Conservation (phyloP, 2,888 invertebrate species). For the Elmis aenea region DNA sequence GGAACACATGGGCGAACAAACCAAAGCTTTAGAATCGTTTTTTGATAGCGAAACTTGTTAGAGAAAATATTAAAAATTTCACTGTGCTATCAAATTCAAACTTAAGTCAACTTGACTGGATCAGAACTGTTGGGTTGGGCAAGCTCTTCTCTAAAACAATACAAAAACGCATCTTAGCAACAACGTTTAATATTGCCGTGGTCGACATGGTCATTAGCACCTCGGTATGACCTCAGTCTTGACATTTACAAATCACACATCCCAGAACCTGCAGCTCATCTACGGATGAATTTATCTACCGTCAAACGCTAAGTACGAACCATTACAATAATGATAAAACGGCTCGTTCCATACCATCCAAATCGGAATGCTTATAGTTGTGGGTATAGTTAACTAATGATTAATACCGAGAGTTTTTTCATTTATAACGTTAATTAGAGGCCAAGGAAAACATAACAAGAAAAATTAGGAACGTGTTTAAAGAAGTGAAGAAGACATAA, state of each 20-base stretch:
- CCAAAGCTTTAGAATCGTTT: too few relatives aligned
- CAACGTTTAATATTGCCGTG: slow-evolving; percentile 17
- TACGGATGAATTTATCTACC: slow-evolving; percentile 39
- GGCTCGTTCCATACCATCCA: slow-evolving; percentile 25
- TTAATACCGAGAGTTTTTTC: slow-evolving; percentile 23
- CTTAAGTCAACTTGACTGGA: too few relatives aligned
- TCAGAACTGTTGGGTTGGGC: too few relatives aligned
- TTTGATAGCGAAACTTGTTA: too few relatives aligned
- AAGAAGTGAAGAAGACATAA: slow-evolving; percentile 10
- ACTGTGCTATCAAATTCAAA: too few relatives aligned
- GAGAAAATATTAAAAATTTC: too few relatives aligned
- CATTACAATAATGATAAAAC: slow-evolving; percentile 27
- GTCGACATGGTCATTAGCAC: slow-evolving; percentile 34
- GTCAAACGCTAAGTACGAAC: slow-evolving; percentile 30
- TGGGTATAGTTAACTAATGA: slow-evolving; percentile 23
- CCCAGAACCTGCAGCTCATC: slow-evolving; percentile 29
- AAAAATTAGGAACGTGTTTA: slow-evolving; percentile 7
- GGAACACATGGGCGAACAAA: too few relatives aligned
- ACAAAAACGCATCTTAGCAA: not conserved
- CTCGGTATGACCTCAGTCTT: slow-evolving; percentile 32
- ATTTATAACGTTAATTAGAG: slow-evolving; percentile 24
- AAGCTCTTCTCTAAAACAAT: not conserved
- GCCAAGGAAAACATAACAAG: slow-evolving; percentile 21
- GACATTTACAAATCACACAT: slow-evolving; percentile 31
- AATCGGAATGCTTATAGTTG: slow-evolving; percentile 25